Conservation (phyloP, 2,797 vertebrate species). For the Pseudotriccus pelzelni region DNA sequence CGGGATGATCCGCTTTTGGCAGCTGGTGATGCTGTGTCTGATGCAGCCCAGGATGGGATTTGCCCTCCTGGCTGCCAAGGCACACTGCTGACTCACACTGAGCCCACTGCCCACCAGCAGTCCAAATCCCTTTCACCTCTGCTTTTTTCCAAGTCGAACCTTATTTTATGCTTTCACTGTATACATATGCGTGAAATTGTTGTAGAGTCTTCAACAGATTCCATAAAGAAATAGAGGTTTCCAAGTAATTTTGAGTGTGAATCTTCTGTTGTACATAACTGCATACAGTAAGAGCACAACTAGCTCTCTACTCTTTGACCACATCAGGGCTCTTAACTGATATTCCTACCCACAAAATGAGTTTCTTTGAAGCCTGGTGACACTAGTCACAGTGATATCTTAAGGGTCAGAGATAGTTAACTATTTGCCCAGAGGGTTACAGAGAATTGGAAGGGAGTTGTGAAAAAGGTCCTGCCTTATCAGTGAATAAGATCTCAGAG, state of each 20-base stretch:
- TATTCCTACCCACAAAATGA: neutral
- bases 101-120: neutral
- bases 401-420: neutral
- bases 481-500: neutral
- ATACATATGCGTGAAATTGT: rapidly evolving
- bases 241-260: neutral
- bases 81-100: neutral
- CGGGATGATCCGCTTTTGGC: rapidly evolving
- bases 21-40: rapidly evolving
- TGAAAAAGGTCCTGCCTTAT: neutral
- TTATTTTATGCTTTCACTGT: neutral
- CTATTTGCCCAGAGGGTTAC: neutral
- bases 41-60: neutral
- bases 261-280: neutral
- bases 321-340: neutral
- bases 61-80: rapidly evolving
- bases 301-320: neutral
- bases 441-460: neutral
- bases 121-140: neutral
- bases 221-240: neutral
- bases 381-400: neutral
- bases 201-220: neutral
- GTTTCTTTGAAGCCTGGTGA: neutral
- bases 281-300: neutral
- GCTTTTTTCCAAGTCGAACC: neutral